A percentile compares a stretch with the other conserved stretches of the same genome.
Conservation (phyloP, 2,888 invertebrate species). For the Polylopha cassiicola region DNA sequence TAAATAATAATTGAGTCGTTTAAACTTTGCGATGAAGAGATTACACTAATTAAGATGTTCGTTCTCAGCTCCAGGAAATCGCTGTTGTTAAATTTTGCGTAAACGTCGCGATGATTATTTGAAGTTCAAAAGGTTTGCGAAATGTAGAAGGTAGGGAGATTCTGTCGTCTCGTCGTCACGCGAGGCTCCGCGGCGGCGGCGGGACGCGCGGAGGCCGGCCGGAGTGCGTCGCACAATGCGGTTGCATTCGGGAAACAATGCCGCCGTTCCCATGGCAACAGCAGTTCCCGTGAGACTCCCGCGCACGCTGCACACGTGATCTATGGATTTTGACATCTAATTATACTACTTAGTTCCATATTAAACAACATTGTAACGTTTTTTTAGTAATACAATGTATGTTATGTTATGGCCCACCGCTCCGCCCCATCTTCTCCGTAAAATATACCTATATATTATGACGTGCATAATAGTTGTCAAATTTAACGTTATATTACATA, state of each 20-base stretch:
- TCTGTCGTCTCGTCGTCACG: too few species aligned
- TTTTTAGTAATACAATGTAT: neutral
- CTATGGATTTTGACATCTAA: too few species aligned
- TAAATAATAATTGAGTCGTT: too few species aligned
- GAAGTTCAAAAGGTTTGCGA: conserved; percentile 1
- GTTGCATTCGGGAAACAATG: conserved; percentile 30
- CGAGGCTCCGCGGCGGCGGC: too few species aligned
- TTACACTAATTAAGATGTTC: too few species aligned
- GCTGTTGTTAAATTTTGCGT: neutral
- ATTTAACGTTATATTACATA: conserved; percentile 3
- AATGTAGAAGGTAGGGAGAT: conserved; percentile 1
- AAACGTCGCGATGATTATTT: neutral
- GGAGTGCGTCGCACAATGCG: conserved; percentile 15
- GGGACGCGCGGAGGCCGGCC: conserved; percentile 4
- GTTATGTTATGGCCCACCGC: neutral
- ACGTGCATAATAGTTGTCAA: conserved; percentile 6
- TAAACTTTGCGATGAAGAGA: too few species aligned
- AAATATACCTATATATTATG: too few species aligned
- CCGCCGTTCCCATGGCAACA: conserved; percentile 23
- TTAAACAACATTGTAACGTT: too few species aligned
- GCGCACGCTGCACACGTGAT: conserved; percentile 6
- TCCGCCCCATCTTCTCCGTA: neutral
- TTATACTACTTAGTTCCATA: too few species aligned
- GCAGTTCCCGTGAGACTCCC: conserved; percentile 29
- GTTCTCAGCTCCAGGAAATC: too few species aligned